Evolutionary conservation across 2,797 vertebrate species (phyloP).

Genomic region (Rhinatrema bivittatum): DNA sequence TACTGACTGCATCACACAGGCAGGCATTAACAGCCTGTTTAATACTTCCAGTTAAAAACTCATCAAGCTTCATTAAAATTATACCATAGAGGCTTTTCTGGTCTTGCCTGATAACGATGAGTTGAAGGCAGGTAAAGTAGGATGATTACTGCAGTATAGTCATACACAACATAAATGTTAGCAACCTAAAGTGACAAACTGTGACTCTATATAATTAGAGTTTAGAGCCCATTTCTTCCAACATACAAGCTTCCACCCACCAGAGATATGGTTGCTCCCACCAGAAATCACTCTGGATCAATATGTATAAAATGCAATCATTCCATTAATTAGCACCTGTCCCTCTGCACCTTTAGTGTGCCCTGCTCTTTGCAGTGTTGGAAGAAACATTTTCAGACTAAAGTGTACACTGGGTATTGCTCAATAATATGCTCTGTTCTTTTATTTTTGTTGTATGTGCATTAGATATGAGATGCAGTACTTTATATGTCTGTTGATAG

Average conservation of each 20-base stretch:
- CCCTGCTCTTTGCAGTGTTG: slow-evolving; percentile 4
- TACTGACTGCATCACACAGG: too few relatives aligned
- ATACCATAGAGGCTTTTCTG: too few relatives aligned
- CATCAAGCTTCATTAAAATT: too few relatives aligned
- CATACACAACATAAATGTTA: slow-evolving; percentile 9
- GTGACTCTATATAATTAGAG: slow-evolving; percentile 4
- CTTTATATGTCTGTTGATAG: slow-evolving; percentile 3
- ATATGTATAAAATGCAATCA: slow-evolving; percentile 4
- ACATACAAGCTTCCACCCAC: slow-evolving; percentile 11
- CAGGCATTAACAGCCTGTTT: too few relatives aligned
- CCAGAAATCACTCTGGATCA: slow-evolving; percentile 6
- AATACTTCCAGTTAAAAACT: too few relatives aligned
- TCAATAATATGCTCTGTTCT: not conserved
- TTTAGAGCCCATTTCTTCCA: slow-evolving; percentile 12
- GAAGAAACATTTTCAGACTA: slow-evolving; percentile 18
- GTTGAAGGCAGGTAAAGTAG: not conserved
- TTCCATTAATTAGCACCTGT: slow-evolving; percentile 43
- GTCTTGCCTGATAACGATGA: too few relatives aligned
- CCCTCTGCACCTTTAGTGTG: not conserved
- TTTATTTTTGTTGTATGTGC: slow-evolving; percentile 8
- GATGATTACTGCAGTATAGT: not conserved
- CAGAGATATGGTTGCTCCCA: slow-evolving; percentile 8
- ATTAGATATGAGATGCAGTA: not conserved
- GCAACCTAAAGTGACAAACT: slow-evolving; percentile 10
- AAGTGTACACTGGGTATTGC: slow-evolving; percentile 11